Percentiles rank a stretch among this genome's conserved stretches.
phyloP scores from a whole-genome alignment of 1,140 invertebrate species.

The Drosophila tani region DNA sequence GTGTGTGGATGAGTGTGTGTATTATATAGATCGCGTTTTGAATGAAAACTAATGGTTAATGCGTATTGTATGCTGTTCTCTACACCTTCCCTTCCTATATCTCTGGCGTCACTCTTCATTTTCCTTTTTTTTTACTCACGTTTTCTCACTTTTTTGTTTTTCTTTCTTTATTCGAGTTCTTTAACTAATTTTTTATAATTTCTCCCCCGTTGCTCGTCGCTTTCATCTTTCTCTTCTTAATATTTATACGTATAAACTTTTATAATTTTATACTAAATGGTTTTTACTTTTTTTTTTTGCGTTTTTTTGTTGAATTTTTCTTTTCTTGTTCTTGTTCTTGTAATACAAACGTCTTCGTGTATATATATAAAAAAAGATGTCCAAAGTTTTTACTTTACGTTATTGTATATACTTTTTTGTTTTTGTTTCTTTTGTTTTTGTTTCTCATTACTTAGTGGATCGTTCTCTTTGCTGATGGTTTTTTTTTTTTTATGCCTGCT shows the following conservation, averaged over 20 bases:
- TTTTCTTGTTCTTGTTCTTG: slow-evolving; percentile 57
- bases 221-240: slow-evolving; percentile 55
- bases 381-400: slow-evolving; percentile 82
- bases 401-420: slow-evolving; percentile 79
- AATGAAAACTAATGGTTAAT: slow-evolving; percentile 82
- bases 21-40: slow-evolving; percentile 70
- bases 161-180: slow-evolving; percentile 76
- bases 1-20: slow-evolving; percentile 54
- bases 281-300: slow-evolving; percentile 71
- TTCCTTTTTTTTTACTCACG: slow-evolving; percentile 27
- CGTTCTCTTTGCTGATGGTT: slow-evolving; percentile 63
- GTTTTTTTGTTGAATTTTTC: slow-evolving; percentile 55
- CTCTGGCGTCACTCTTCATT: slow-evolving; percentile 46
- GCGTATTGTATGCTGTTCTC: slow-evolving; percentile 70
- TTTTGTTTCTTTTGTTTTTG: slow-evolving; percentile 24
- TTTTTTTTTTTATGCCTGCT: slow-evolving; percentile 48
- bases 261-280: slow-evolving; percentile 84
- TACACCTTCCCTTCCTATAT: slow-evolving; percentile 54
- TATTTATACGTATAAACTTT: slow-evolving; percentile 83
- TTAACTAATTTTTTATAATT: slow-evolving; percentile 81
- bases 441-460: slow-evolving; percentile 71
- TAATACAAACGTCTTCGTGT: slow-evolving; percentile 69
- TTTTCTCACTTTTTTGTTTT: slow-evolving; percentile 56
- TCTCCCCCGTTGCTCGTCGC: slow-evolving; percentile 42
- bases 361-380: slow-evolving; percentile 84